Evolutionary conservation across 2,888 invertebrate genomes (phyloP).

Genomic region (Hemaris fuciformis): DNA sequence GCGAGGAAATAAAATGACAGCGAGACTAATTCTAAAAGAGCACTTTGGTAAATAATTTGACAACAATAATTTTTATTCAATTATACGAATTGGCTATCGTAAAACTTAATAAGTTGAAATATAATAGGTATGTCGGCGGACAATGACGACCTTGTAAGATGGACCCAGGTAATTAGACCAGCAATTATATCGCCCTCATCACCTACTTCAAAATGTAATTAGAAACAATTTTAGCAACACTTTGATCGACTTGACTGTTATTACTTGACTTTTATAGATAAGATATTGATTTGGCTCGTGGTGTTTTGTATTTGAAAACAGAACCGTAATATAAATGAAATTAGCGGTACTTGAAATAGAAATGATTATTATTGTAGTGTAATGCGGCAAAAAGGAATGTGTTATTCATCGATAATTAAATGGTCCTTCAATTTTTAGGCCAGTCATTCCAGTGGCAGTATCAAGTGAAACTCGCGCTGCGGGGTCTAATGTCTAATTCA

Average conservation of each 20-base stretch:
- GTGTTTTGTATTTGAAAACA: neutral
- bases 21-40: neutral
- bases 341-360: conserved; percentile 3
- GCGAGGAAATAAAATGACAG: neutral
- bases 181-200: neutral
- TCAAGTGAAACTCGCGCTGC: conserved; percentile 70
- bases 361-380: conserved; percentile 22
- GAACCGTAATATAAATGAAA: conserved; percentile 3
- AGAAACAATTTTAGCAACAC: conserved; percentile 3
- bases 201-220: conserved; percentile 1
- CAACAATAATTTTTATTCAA: neutral
- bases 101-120: neutral
- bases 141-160: neutral
- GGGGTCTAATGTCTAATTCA: conserved; percentile 76
- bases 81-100: neutral
- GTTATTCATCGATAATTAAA: conserved; percentile 40
- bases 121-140: neutral
- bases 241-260: conserved; percentile 6
- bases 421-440: conserved; percentile 48
- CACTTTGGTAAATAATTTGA: neutral
- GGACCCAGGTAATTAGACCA: neutral
- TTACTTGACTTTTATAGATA: conserved; percentile 1
- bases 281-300: neutral
- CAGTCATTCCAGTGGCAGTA: conserved; percentile 77
- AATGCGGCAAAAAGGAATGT: conserved; percentile 24